Percentiles rank a stretch among this genome's conserved stretches.
Conservation (phyloP, 64 coral and sea anemone genomes). For the Hydrozoanthus tunicans region DNA sequence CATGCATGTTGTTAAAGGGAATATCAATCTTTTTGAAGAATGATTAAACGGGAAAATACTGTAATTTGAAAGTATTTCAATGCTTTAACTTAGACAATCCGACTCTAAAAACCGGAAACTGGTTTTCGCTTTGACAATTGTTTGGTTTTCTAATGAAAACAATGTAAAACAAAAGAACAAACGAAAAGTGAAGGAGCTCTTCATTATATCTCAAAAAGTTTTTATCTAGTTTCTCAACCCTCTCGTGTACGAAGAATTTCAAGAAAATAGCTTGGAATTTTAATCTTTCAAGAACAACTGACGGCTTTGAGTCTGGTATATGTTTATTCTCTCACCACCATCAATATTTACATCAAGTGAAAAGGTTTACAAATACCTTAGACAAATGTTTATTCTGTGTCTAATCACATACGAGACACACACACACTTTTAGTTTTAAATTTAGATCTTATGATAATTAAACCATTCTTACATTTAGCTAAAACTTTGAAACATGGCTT, state of each 20-base stretch:
- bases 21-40: constrained; percentile 44
- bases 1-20: constrained; percentile 50
- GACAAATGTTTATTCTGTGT: constrained; percentile 77
- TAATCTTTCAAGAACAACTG: not conserved
- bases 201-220: not conserved
- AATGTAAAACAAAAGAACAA: constrained; percentile 13
- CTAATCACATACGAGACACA: constrained; percentile 46
- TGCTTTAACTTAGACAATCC: constrained; percentile 44
- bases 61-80: constrained; percentile 11
- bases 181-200: not conserved
- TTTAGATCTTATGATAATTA: constrained; percentile 6
- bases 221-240: not conserved
- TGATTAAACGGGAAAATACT: constrained; percentile 44
- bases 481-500: too few species aligned
- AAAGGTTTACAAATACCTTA: constrained; percentile 75
- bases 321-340: constrained; percentile 61
- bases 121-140: not conserved
- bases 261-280: not conserved
- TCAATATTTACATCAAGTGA: constrained; percentile 83
- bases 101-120: constrained; percentile 54
- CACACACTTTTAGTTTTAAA: constrained; percentile 44
- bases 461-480: not conserved
- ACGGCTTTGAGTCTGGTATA: constrained; percentile 38
- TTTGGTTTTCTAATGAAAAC: constrained; percentile 2
- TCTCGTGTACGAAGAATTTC: not conserved